phyloP scores from a whole-genome alignment of 2,797 vertebrate species.

The Hyperoplus immaculatus region DNA sequence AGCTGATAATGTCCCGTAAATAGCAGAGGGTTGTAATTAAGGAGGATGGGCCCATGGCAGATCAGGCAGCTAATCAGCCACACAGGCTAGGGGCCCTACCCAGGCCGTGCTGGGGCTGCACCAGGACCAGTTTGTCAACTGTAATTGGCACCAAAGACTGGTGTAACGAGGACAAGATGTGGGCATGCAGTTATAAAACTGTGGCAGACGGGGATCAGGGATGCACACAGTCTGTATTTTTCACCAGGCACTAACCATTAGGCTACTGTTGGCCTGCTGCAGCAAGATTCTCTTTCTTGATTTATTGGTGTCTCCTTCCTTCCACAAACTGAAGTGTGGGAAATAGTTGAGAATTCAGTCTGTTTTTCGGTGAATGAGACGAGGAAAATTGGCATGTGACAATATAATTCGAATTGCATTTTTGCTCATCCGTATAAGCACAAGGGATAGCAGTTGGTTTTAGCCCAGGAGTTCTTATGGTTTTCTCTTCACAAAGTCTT shows the following conservation, averaged over 20 bases:
- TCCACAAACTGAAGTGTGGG: slow-evolving; percentile 2
- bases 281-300: slow-evolving; percentile 23
- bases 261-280: slow-evolving; percentile 65
- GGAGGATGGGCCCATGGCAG: slow-evolving; percentile 70
- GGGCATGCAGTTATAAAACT: slow-evolving; percentile 49
- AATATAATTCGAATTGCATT: not conserved
- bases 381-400: not conserved
- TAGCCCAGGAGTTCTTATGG: slow-evolving; percentile 16
- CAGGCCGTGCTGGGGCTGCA: slow-evolving; percentile 43
- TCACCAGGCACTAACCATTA: slow-evolving; percentile 54
- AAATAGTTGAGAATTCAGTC: slow-evolving; percentile 28
- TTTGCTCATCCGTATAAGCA: slow-evolving; percentile 16
- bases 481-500: slow-evolving; percentile 29
- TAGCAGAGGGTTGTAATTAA: slow-evolving; percentile 66
- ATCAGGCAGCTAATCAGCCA: slow-evolving; percentile 75
- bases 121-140: slow-evolving; percentile 70
- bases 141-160: slow-evolving; percentile 71
- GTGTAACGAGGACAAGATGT: slow-evolving; percentile 81
- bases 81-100: slow-evolving; percentile 49
- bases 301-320: slow-evolving; percentile 13
- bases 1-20: slow-evolving; percentile 68
- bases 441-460: slow-evolving; percentile 7
- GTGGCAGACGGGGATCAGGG: slow-evolving; percentile 53
- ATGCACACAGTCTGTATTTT: slow-evolving; percentile 34
- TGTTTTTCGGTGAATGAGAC: slow-evolving; percentile 1